Evolutionary conservation across 1,140 invertebrate species (phyloP).

Genomic region (Drosophila sucinea): DNA sequence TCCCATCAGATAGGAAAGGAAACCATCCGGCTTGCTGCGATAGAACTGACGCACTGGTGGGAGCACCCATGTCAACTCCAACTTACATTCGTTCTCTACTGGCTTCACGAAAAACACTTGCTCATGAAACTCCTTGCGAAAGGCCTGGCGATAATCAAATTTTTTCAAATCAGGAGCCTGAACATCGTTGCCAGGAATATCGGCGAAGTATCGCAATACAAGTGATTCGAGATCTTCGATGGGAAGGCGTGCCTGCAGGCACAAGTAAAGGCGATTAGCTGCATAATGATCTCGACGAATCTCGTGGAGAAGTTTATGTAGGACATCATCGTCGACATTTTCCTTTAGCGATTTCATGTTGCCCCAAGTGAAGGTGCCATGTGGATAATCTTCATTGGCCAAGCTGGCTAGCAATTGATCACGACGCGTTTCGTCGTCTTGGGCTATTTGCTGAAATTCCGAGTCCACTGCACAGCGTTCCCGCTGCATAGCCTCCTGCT

Average conservation of each 20-base stretch:
- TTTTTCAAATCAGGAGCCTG: conserved; percentile 85
- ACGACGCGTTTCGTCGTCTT: conserved; percentile 73
- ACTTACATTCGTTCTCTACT: conserved; percentile 87
- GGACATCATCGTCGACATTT: conserved; percentile 86
- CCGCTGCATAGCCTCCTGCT: conserved; percentile 92
- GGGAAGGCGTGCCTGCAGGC: conserved; percentile 91
- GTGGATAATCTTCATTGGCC: conserved; percentile 88
- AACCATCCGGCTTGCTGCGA: conserved; percentile 90
- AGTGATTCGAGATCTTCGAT: conserved; percentile 88
- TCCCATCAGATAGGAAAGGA: conserved; percentile 92
- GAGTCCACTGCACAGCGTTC: conserved; percentile 97
- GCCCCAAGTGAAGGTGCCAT: conserved; percentile 93
- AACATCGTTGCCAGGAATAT: conserved; percentile 87
- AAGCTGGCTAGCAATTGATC: conserved; percentile 90
- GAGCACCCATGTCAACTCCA: conserved; percentile 92
- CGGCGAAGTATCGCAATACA: conserved; percentile 86
- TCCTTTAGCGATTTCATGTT: conserved; percentile 91
- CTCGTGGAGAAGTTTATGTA: conserved; percentile 88
- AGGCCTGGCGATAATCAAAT: conserved; percentile 84
- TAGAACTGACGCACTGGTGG: conserved; percentile 88
- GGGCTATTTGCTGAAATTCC: conserved; percentile 83
- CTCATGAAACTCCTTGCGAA: conserved; percentile 87
- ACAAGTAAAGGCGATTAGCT: conserved; percentile 94
- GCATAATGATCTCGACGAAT: conserved; percentile 94
- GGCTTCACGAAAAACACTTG: conserved; percentile 91